phyloP scores from a whole-genome alignment of 2,113 vertebrate genomes.

The Mugil cephalus region DNA sequence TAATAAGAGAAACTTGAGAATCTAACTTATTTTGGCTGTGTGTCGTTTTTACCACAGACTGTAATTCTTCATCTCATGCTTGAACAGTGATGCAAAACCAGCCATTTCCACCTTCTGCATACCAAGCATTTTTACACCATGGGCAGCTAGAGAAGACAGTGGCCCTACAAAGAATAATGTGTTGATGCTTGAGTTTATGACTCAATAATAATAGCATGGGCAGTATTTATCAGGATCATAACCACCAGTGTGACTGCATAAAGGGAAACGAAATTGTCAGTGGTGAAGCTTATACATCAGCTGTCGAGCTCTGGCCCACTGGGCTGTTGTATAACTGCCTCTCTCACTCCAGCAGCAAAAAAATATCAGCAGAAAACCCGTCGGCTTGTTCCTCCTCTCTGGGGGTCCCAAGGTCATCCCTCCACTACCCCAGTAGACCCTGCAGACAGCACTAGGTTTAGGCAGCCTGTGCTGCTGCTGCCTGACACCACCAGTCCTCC shows the following conservation, averaged over 20 bases:
- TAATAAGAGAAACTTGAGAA: too few species aligned
- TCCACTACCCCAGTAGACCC: constrained; percentile 16
- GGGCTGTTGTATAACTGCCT: constrained; percentile 6
- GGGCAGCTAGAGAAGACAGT: not conserved
- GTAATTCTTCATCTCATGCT: too few species aligned
- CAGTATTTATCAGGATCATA: constrained; percentile 2
- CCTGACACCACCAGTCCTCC: constrained; percentile 42
- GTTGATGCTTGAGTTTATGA: not conserved
- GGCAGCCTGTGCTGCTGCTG: constrained; percentile 37
- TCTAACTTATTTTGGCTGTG: too few species aligned
- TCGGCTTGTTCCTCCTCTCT: constrained; percentile 33
- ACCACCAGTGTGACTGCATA: not conserved
- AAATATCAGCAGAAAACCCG: constrained; percentile 56
- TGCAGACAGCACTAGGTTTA: constrained; percentile 49
- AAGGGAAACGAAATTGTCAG: constrained; percentile 15
- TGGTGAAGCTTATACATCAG: constrained; percentile 9
- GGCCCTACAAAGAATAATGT: not conserved
- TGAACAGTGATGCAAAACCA: too few species aligned
- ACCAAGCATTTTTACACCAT: not conserved
- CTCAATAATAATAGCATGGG: constrained; percentile 2
- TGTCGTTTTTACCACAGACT: too few species aligned
- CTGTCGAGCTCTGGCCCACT: constrained; percentile 12
- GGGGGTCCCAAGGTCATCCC: constrained; percentile 55
- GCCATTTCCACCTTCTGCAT: not conserved
- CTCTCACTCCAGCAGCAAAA: constrained; percentile 45